Evolutionary conservation across 1,140 invertebrate genomes (phyloP), one percentile per base, ranked within the genome.

Genomic region (Ectropis grisescens): DNA sequence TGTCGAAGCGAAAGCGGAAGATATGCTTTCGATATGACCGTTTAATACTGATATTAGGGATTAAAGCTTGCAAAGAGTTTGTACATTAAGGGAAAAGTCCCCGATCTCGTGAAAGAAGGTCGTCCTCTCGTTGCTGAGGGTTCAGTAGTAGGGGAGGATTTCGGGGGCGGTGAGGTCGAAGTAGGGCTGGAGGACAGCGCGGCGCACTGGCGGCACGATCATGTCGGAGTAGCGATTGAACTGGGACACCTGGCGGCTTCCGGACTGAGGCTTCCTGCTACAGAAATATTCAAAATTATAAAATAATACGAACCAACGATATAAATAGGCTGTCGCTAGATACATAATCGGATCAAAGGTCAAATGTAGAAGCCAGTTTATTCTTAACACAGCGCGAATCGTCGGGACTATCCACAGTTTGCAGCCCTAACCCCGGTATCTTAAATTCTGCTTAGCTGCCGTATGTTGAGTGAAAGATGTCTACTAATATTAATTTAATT

Each of bases 181-280:
- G 50, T 62, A 71, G 29, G 68, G 70, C 41, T 66, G 68, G 50
- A 72, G 67, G 44, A 56, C 47, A 31, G 62, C 49, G 39, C 69
- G 71, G 29, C 71, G 71, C 0, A 39, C 46, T 2, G 70, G 70
- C 0, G 75, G 71, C 37, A 72, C 36, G 59, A 80, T 68, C 40
- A 66, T 68, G 39, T 80, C 75, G 1, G 75, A 72, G 62, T 80
- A 80, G 42, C 75, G 75, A 2, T 66, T 71, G 58, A 80, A 80
- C 44, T 80, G 69, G 4, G 67, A 71, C 2, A 74, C 55, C 34
- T 78, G 75, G 11, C 75, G 71, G 33, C 68, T 76, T 11, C 68
- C 70, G 4, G 42, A 33, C 11, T 54, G 61, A 3, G 75, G 75
- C 44, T 80, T 80, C 52, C 71, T 79, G 59, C 10, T 26, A n/a